Evolutionary conservation across 2,113 vertebrate species (phyloP).

Genomic region (Colaptes auratus): DNA sequence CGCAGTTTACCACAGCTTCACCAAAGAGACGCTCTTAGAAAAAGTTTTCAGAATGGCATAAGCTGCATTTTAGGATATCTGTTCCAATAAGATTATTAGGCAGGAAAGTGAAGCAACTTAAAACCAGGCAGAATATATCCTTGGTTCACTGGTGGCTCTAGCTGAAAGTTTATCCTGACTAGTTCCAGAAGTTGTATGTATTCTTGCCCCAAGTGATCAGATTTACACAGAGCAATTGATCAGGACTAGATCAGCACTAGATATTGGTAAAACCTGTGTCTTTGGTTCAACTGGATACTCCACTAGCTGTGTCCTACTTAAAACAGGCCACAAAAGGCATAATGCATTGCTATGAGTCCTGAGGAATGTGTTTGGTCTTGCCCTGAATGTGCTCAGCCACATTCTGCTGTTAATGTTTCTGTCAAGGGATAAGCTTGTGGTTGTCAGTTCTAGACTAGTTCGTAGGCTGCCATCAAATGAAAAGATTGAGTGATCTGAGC

Average conservation of each 20-base stretch:
- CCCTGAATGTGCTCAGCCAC: not conserved
- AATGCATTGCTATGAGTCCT: not conserved
- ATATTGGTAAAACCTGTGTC: not conserved
- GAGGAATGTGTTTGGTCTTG: not conserved
- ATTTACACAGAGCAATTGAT: not conserved
- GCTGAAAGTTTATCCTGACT: not conserved
- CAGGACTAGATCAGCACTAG: not conserved
- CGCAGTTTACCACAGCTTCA: slow-evolving; percentile 30
- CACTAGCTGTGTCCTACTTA: not conserved
- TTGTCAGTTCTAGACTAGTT: not conserved
- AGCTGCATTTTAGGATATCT: not conserved
- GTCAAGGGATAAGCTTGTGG: not conserved
- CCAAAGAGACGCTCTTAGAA: not conserved
- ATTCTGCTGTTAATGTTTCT: not conserved
- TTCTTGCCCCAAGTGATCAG: not conserved
- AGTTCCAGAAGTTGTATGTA: not conserved
- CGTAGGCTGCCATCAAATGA: not conserved
- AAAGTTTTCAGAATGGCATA: not conserved
- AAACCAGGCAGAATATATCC: not conserved
- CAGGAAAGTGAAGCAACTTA: not conserved
- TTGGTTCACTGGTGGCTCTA: not conserved
- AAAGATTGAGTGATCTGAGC: not conserved
- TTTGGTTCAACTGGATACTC: not conserved
- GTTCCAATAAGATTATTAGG: not conserved
- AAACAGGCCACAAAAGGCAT: not conserved